These are phyloP conservation scores for Bradypodion ventrale DNA, from an alignment of 2,797 vertebrate genomes.

Conservation along the genomic window DNA sequence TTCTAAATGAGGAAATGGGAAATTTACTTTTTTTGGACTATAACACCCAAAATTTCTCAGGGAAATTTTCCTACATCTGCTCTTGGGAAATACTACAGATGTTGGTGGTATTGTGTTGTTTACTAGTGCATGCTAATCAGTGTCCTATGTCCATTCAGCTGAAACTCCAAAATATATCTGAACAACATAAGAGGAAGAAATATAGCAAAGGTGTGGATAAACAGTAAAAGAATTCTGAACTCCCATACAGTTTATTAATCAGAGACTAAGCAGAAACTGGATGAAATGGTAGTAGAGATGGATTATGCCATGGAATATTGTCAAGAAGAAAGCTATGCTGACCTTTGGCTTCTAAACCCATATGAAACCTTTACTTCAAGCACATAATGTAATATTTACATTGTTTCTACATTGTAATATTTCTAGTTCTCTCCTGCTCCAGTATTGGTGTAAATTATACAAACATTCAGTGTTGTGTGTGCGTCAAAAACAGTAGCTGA, in stretches of 20 bases:
- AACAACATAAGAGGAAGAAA: background rate
- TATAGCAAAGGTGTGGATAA: background rate
- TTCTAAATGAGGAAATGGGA: too few species aligned
- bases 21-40: too few species aligned
- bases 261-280: background rate
- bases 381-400: background rate
- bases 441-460: background rate
- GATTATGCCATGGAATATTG: background rate
- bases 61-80: too few species aligned
- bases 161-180: background rate
- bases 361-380: background rate
- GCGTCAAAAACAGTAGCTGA: background rate
- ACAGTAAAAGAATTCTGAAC: background rate
- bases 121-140: background rate
- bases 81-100: background rate
- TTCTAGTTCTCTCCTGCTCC: background rate
- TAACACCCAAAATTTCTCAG: too few species aligned
- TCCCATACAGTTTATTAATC: background rate
- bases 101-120: background rate
- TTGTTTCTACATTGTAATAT: background rate
- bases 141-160: background rate
- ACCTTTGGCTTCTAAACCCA: background rate
- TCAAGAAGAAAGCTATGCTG: background rate
- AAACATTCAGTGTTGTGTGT: too few species aligned
- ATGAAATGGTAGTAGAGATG: background rate